phyloP scores from a whole-genome alignment of 2,797 vertebrate genomes.

The Chaunax sp. region DNA sequence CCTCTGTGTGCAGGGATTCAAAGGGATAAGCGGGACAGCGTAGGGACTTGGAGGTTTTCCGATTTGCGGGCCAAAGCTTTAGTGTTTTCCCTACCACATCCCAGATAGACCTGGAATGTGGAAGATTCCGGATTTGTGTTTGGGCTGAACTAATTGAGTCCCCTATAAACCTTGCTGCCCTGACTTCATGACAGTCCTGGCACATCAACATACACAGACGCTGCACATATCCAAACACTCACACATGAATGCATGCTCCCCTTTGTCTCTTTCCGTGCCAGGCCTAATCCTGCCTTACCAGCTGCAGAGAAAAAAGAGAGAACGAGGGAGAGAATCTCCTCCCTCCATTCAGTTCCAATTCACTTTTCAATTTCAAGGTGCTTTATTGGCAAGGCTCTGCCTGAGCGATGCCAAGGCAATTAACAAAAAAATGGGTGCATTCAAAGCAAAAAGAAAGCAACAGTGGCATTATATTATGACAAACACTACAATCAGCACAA shows the following conservation, averaged over 20 bases:
- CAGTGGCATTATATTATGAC: constrained; percentile 54
- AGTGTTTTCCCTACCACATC: constrained; percentile 70
- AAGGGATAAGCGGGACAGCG: constrained; percentile 72
- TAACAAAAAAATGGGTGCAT: constrained; percentile 73
- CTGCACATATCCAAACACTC: constrained; percentile 14
- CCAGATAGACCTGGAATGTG: constrained; percentile 74
- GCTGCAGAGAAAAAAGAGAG: constrained; percentile 62
- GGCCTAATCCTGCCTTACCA: constrained; percentile 83
- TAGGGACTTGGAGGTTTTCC: constrained; percentile 70
- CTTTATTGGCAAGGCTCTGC: constrained; percentile 80
- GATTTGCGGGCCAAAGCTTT: constrained; percentile 62
- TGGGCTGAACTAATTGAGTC: constrained; percentile 84
- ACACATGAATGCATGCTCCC: constrained; percentile 47
- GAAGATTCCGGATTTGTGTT: constrained; percentile 78
- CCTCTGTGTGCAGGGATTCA: constrained; percentile 73
- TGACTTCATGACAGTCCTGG: constrained; percentile 71
- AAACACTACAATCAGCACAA: constrained; percentile 60
- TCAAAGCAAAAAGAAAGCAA: constrained; percentile 66
- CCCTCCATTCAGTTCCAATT: constrained; percentile 81
- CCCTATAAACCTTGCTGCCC: constrained; percentile 74
- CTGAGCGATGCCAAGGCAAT: constrained; percentile 79
- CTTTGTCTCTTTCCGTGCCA: constrained; percentile 79
- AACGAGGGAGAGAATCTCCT: constrained; percentile 73
- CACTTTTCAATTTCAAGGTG: constrained; percentile 87
- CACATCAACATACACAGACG: constrained; percentile 42